A percentile compares a stretch with the other conserved stretches of the same genome.
Conservation (phyloP, 1,140 invertebrate genomes). For the Drosophila prosaltans region DNA sequence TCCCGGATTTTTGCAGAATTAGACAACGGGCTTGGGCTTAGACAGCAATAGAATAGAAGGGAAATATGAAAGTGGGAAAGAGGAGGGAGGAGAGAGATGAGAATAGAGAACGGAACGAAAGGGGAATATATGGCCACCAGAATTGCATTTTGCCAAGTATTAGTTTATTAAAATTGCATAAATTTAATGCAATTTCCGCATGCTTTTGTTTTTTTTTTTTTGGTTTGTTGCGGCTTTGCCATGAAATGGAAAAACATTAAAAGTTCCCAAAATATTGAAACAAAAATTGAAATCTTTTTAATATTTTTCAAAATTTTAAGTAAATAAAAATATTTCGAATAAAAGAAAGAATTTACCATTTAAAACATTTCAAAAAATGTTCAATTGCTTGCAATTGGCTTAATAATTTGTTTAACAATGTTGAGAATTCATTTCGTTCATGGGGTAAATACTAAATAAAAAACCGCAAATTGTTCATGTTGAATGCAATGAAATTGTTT, state of each 20-base stretch:
- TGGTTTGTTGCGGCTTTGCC: slow-evolving; percentile 20
- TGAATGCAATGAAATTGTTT: background rate
- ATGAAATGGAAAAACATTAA: background rate
- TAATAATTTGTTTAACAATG: background rate
- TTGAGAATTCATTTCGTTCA: background rate
- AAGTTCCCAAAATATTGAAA: too few species aligned
- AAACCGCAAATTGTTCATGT: background rate
- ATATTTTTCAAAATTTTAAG: too few species aligned
- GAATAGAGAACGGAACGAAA: background rate
- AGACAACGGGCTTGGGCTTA: slow-evolving; percentile 36
- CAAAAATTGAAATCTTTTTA: too few species aligned
- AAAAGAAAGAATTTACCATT: too few species aligned
- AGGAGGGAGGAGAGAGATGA: too few species aligned
- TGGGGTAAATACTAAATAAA: background rate
- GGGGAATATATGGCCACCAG: background rate
- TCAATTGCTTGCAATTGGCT: too few species aligned
- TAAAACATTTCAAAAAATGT: too few species aligned
- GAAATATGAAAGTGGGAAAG: too few species aligned
- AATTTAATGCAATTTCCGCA: slow-evolving; percentile 40
- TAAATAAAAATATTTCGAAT: too few species aligned
- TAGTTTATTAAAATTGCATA: slow-evolving; percentile 67
- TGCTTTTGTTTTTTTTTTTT: slow-evolving; percentile 5
- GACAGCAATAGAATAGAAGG: background rate
- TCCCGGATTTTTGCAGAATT: slow-evolving; percentile 59
- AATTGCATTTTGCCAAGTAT: slow-evolving; percentile 26